phyloP scores from a whole-genome alignment of 1,140 invertebrate genomes.

The Cotesia vestalis region DNA sequence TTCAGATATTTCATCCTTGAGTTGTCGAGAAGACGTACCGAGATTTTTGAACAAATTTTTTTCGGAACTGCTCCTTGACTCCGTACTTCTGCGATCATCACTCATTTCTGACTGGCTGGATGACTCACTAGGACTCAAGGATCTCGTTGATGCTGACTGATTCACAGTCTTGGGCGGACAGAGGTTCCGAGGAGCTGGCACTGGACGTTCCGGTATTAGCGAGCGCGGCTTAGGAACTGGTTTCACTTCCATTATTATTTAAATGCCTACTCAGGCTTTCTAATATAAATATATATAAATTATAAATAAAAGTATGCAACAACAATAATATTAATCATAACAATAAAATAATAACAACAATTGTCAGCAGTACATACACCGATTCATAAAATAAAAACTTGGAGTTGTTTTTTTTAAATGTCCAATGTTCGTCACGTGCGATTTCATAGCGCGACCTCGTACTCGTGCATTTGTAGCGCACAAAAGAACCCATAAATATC shows the following conservation, averaged over 20 bases:
- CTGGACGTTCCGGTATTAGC: slow-evolving; percentile 48
- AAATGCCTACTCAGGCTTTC: neutral
- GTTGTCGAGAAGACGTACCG: slow-evolving; percentile 60
- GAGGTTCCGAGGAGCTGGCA: slow-evolving; percentile 54
- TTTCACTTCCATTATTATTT: slow-evolving; percentile 55
- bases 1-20: slow-evolving; percentile 66
- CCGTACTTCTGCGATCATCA: slow-evolving; percentile 48
- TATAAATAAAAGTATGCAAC: neutral
- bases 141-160: slow-evolving; percentile 30
- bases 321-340: neutral
- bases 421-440: slow-evolving; percentile 3
- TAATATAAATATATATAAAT: neutral
- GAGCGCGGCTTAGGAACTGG: slow-evolving; percentile 61
- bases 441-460: slow-evolving; percentile 9
- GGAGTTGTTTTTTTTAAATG: too few relatives aligned
- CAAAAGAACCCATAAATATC: slow-evolving; percentile 19
- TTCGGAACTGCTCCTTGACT: slow-evolving; percentile 47
- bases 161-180: slow-evolving; percentile 22
- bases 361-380: too few relatives aligned
- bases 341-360: too few relatives aligned
- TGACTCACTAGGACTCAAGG: slow-evolving; percentile 52
- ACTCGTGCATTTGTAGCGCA: neutral
- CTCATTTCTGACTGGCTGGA: slow-evolving; percentile 52
- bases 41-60: slow-evolving; percentile 54
- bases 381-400: too few relatives aligned